These are phyloP conservation scores for Dipodomys merriami DNA, from an alignment of 2,113 vertebrate species.

Conservation along the genomic window DNA sequence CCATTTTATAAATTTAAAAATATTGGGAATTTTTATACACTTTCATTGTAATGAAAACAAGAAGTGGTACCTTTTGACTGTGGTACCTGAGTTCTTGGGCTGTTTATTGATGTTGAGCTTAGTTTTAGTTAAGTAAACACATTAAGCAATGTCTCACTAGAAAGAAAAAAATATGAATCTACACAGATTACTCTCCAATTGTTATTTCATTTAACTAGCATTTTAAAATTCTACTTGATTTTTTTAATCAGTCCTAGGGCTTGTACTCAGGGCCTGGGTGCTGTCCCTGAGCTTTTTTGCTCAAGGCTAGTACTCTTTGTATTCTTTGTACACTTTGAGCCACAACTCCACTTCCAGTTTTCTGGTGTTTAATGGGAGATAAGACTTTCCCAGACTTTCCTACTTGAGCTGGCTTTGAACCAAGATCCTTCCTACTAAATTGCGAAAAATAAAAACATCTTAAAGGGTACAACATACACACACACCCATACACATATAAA, in stretches of 20 bases:
- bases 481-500: not conserved
- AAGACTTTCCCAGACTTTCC: too few species aligned
- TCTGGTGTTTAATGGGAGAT: too few species aligned
- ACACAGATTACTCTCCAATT: not conserved
- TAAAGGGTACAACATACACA: not conserved
- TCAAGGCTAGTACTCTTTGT: too few species aligned
- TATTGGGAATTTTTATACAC: constrained; percentile 14
- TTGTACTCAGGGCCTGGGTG: too few species aligned
- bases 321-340: too few species aligned
- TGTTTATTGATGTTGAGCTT: constrained; percentile 25
- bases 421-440: not conserved
- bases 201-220: constrained; percentile 19
- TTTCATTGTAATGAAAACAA: constrained; percentile 45
- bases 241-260: not conserved
- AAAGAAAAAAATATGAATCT: not conserved
- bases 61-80: constrained; percentile 32
- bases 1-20: constrained; percentile 71
- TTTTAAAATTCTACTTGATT: constrained; percentile 20
- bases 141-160: not conserved
- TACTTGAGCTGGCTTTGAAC: too few species aligned
- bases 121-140: constrained; percentile 38
- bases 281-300: too few species aligned
- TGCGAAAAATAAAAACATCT: not conserved
- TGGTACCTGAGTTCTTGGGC: not conserved
- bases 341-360: too few species aligned